Evolutionary conservation across 2,888 invertebrate genomes (phyloP), one percentile per base, ranked within the genome.

Genomic region (Xestia sexstrigata): DNA sequence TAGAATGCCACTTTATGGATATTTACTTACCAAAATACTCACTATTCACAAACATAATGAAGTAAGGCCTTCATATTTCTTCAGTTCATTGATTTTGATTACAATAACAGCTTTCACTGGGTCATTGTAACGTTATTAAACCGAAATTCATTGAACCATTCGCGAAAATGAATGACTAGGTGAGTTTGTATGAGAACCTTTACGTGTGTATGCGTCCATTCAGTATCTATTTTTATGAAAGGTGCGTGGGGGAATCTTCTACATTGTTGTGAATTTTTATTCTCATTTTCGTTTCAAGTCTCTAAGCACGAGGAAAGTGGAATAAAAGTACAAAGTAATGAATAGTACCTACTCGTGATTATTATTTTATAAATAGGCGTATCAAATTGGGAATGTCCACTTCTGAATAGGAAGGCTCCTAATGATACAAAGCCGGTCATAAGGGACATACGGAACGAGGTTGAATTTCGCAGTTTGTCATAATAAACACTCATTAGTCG

Each of bases 11-110:
- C 70, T 88, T 89, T 87, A 89, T 91, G 90, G 89, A 89, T 86
- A 89, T 88, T 90, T 89, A 91, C 60, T n/a, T n/a, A n/a, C 20
- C 30, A 60, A 60, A 35, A 60, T 60, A 60, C 90, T 88, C 89
- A 92, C 89, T 85, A 88, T 85, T 88, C 88, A 89, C 81, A 82
- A 83, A 86, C 81, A 81, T 89, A 90, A 89, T 89, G 87, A 90
- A 87, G 81, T 81, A 67, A 62, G 73, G 75, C 66, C 79, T 76
- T 87, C 83, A 89, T 88, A 89, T 88, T 85, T 85, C 81, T 72
- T 76, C 68, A 82, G 83, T 80, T 78, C 81, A 87, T 79, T 78
- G 75, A 74, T 81, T 78, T 78, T 76, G 47, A 76, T 73, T 45
- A 74, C 42, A 68, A 78, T 81, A 86, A 72, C 63, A 70, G 49